Conservation (phyloP, 1,140 invertebrate genomes). For the Ericerus pela region DNA sequence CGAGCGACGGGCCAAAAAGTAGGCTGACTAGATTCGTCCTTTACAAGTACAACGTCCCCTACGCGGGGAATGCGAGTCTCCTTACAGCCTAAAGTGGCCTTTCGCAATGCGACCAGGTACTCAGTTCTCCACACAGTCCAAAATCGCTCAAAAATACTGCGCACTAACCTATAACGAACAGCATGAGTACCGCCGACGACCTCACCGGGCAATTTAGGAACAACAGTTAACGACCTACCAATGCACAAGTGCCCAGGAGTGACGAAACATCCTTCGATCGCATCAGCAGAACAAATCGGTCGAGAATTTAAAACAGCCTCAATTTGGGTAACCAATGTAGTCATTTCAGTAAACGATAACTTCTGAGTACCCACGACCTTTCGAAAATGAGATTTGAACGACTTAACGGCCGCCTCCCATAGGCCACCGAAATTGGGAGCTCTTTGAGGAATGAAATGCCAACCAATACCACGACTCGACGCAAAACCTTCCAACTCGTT, state of each 20-base stretch:
- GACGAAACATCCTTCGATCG: conserved; percentile 16
- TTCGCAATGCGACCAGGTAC: too few relatives aligned
- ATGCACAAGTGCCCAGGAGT: conserved; percentile 26
- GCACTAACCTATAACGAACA: too few relatives aligned
- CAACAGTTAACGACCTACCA: conserved; percentile 19
- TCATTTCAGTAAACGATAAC: conserved; percentile 26
- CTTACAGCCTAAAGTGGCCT: too few relatives aligned
- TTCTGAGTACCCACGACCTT: conserved; percentile 16
- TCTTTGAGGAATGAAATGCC: conserved; percentile 25
- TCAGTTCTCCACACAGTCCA: too few relatives aligned
- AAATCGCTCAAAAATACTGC: too few relatives aligned
- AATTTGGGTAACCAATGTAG: conserved; percentile 24
- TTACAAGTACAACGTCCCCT: too few relatives aligned
- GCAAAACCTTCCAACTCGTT: neutral
- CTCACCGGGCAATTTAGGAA: too few relatives aligned
- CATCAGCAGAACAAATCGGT: conserved; percentile 23
- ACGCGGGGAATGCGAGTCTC: too few relatives aligned
- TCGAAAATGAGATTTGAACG: conserved; percentile 22
- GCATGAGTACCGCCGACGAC: too few relatives aligned
- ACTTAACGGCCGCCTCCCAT: conserved; percentile 27
- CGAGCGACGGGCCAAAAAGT: too few relatives aligned
- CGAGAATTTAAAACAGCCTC: conserved; percentile 27
- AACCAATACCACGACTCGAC: conserved; percentile 5
- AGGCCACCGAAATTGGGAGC: conserved; percentile 25
- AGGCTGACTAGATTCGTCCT: too few relatives aligned